phyloP scores from a whole-genome alignment of 1,140 invertebrate species.

The Drosophila bocki region DNA sequence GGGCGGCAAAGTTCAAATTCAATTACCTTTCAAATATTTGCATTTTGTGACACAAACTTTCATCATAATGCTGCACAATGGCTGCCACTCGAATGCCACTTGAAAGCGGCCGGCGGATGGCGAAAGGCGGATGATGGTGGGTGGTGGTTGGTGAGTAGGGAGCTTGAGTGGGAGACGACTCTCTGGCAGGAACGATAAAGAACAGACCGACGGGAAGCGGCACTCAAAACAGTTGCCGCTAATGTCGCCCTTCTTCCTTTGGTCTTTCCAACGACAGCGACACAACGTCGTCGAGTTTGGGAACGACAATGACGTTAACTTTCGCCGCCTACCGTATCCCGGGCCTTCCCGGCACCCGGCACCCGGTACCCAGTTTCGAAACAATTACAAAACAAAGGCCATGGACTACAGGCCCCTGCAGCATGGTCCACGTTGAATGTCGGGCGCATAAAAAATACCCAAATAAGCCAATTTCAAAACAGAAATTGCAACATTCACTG shows the following conservation, averaged over 20 bases:
- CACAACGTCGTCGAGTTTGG: conserved; percentile 46
- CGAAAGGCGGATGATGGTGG: conserved; percentile 3
- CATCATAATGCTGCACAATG: conserved; percentile 82
- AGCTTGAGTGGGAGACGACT: neutral
- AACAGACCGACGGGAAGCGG: conserved; percentile 75
- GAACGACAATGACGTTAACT: conserved; percentile 76
- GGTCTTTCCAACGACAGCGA: conserved; percentile 44
- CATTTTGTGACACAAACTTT: conserved; percentile 83
- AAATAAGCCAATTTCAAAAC: conserved; percentile 80
- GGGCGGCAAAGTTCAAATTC: conserved; percentile 81
- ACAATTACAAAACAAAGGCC: conserved; percentile 81
- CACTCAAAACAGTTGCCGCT: conserved; percentile 82
- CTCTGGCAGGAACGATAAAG: conserved; percentile 57
- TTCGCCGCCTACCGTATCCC: conserved; percentile 72
- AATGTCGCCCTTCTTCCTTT: conserved; percentile 73
- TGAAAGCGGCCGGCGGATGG: conserved; percentile 59
- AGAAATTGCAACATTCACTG: conserved; percentile 62
- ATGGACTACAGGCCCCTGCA: conserved; percentile 33
- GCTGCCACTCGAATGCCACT: conserved; percentile 82
- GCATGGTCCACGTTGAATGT: conserved; percentile 26
- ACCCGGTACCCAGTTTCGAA: conserved; percentile 51
- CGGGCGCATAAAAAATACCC: conserved; percentile 69
- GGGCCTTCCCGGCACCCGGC: neutral
- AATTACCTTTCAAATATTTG: conserved; percentile 84
- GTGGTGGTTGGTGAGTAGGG: neutral